A percentile compares a stretch with the other conserved stretches of the same genome.
Conservation (phyloP, 2,113 vertebrate species). For the Hylia prasina region DNA sequence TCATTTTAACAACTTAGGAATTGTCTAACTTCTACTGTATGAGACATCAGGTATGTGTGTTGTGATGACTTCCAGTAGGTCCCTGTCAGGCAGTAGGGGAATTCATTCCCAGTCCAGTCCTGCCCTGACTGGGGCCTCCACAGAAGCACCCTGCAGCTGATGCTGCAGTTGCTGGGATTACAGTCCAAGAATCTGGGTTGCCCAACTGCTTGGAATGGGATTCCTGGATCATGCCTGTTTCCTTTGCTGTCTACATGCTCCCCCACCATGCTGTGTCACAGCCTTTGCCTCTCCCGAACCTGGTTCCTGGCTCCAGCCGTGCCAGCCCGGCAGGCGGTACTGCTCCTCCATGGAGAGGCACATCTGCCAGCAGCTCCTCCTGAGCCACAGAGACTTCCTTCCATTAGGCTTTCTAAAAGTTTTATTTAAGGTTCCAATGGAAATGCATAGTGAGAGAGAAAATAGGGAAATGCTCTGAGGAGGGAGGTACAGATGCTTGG, state of each 20-base stretch:
- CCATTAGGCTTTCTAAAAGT: not conserved
- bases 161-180: not conserved
- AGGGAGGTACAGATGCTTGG: not conserved
- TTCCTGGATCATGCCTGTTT: not conserved
- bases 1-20: not conserved
- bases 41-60: not conserved
- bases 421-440: not conserved
- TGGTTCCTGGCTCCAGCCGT: not conserved
- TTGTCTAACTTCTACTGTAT: not conserved
- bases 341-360: not conserved
- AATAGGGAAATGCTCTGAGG: not conserved
- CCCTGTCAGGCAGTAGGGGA: not conserved
- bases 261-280: rapidly evolving
- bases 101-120: not conserved
- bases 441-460: not conserved
- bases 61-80: not conserved
- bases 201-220: not conserved
- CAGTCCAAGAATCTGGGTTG: not conserved
- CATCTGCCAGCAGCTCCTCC: not conserved
- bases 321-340: not conserved
- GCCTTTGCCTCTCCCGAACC: not conserved
- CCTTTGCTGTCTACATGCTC: not conserved
- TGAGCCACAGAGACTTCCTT: not conserved
- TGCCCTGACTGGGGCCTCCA: not conserved
- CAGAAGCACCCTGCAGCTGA: not conserved